phyloP scores from a whole-genome alignment of 2,888 invertebrate species.

The Apamea anceps region DNA sequence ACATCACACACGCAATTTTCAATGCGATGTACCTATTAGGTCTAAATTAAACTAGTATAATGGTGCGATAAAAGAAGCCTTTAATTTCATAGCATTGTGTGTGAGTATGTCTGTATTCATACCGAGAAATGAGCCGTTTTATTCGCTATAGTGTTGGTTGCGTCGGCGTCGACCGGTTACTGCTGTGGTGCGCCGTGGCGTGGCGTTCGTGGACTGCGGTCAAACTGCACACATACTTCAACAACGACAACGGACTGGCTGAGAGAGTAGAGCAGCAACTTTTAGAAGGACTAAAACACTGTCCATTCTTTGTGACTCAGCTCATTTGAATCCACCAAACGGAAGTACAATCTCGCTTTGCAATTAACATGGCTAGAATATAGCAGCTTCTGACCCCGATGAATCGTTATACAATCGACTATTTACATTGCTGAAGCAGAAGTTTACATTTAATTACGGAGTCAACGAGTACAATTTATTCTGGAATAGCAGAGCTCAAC shows the following conservation, averaged over 20 bases:
- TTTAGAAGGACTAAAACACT: conserved; percentile 53
- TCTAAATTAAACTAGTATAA: conserved; percentile 23
- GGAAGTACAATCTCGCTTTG: conserved; percentile 44
- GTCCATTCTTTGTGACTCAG: conserved; percentile 51
- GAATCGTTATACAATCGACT: conserved; percentile 56
- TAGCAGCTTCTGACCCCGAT: conserved; percentile 67
- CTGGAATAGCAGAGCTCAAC: conserved; percentile 38
- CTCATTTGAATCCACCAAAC: conserved; percentile 47
- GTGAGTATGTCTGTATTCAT: conserved; percentile 45
- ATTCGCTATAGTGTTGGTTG: conserved; percentile 57
- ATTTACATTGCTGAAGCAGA: conserved; percentile 64
- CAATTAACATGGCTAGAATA: conserved; percentile 40
- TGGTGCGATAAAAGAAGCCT: conserved; percentile 39
- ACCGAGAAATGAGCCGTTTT: conserved; percentile 64
- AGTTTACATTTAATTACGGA: conserved; percentile 71
- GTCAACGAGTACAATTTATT: conserved; percentile 67
- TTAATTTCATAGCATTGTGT: conserved; percentile 52
- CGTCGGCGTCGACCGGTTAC: conserved; percentile 67
- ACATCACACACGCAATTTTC: conserved; percentile 18
- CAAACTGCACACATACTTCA: conserved; percentile 72
- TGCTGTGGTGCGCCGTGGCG: conserved; percentile 61
- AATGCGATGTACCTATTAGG: conserved; percentile 5
- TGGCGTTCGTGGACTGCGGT: conserved; percentile 82
- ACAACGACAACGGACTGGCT: conserved; percentile 57
- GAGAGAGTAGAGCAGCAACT: conserved; percentile 58